Evolutionary conservation across 2,797 vertebrate genomes (phyloP), one percentile per base, ranked within the genome.

Genomic region (Nyctibius grandis): DNA sequence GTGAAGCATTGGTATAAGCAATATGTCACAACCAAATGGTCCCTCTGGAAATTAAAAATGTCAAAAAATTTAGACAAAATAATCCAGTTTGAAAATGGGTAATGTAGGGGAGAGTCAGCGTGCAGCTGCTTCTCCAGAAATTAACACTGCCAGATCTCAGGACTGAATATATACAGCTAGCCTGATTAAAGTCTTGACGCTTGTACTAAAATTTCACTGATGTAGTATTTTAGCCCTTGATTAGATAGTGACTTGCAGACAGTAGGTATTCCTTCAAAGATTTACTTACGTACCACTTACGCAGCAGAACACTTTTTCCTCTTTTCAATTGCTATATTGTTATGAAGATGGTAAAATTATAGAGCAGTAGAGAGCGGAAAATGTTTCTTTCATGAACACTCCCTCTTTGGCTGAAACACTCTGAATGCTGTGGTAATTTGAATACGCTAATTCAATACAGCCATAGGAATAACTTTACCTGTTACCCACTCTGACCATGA

Each of bases 371-470:
- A 76, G 31, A 50, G 16, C 11, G 13, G 26, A 70, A 80, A 86
- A 61, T 33, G 9, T 47, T 91, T 91, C 45, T 69, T 91, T 51
- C 11, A 26, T 9, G 29, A 76, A 23, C 44, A 34, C 2, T 42
- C 45, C 9, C 9, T 67, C 84, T 94, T 79, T 67, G 18, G 12
- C 40, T 54, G 26, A 93, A 84, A 76, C 33, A 22, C 53, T 68
- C 21, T 17, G 25, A 87, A 82, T 22, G 28, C 8, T 73, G 64
- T 11, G n/a, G 26, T 40, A 50, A 50, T 74, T 89, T 64, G 40
- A 77, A 83, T n/a, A 34, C 0, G 0, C 36, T 4, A 2, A 34
- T n/a, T 90, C 76, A 72, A 33, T 50, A 40, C 15, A 85, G n/a
- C 12, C 22, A 18, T 12, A 29, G 20, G 57, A 88, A 47, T 44